Percentiles rank a stretch among this genome's conserved stretches.
Evolutionary conservation across 2,888 invertebrate genomes (phyloP).

Genomic region (Lasioglossum leucozonium): DNA sequence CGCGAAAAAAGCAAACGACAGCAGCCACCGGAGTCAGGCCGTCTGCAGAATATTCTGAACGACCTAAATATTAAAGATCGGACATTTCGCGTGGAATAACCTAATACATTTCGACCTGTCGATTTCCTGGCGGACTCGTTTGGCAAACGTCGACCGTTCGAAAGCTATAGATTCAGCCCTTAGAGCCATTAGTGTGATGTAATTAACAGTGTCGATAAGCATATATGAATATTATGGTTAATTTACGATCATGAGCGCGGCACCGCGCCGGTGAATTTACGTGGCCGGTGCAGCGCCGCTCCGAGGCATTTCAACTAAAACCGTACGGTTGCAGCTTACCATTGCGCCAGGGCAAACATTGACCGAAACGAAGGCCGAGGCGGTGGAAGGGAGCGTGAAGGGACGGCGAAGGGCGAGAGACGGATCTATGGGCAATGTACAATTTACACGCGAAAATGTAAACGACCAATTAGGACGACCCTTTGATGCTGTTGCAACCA

Average conservation of each 20-base stretch:
- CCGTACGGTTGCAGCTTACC: slow-evolving; percentile 19
- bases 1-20: not conserved
- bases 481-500: slow-evolving; percentile 63
- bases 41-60: not conserved
- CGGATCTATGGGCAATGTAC: slow-evolving; percentile 44
- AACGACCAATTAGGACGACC: slow-evolving; percentile 70
- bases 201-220: slow-evolving; percentile 59
- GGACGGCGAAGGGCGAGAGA: not conserved
- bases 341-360: slow-evolving; percentile 56
- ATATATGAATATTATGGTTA: slow-evolving; percentile 58
- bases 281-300: slow-evolving; percentile 21
- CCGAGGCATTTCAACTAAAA: slow-evolving; percentile 35
- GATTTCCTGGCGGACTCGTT: not conserved
- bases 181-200: slow-evolving; percentile 25
- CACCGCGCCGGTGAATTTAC: slow-evolving; percentile 49
- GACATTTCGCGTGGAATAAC: not conserved
- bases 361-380: slow-evolving; percentile 51
- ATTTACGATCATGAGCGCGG: slow-evolving; percentile 55
- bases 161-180: not conserved
- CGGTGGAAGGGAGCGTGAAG: not conserved
- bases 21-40: not conserved
- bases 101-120: not conserved
- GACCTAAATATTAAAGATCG: not conserved
- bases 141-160: not conserved
- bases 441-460: slow-evolving; percentile 72